Evolutionary conservation across 1,140 invertebrate species (phyloP).

Genomic region (Palaemon carinicauda): DNA sequence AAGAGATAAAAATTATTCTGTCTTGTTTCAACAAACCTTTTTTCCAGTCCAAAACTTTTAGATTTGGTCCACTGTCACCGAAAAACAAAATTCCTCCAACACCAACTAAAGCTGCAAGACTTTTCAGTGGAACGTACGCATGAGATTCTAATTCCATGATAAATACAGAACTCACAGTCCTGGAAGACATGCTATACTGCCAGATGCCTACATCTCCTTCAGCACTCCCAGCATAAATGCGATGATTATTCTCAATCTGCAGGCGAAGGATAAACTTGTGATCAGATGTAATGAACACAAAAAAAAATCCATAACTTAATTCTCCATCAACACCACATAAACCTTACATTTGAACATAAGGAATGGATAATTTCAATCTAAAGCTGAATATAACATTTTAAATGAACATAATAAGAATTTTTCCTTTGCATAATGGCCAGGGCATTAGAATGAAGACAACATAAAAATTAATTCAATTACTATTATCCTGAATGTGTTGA

Average conservation of each 20-base stretch:
- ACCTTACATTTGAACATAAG: too few relatives aligned
- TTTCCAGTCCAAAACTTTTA: constrained; percentile 27
- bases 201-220: constrained; percentile 28
- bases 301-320: background rate
- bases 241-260: background rate
- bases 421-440: too few relatives aligned
- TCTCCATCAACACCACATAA: background rate
- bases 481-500: too few relatives aligned
- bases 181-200: background rate
- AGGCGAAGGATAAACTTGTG: background rate
- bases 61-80: constrained; percentile 33
- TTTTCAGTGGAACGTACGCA: background rate
- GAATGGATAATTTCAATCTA: too few relatives aligned
- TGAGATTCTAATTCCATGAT: constrained; percentile 12
- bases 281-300: background rate
- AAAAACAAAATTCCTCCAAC: background rate
- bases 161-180: background rate
- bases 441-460: too few relatives aligned
- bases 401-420: too few relatives aligned
- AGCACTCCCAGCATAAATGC: constrained; percentile 24
- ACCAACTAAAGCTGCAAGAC: background rate
- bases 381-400: too few relatives aligned
- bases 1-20: too few relatives aligned
- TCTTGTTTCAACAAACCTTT: background rate
- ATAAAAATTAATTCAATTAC: too few relatives aligned